Base-by-base conservation (phyloP, 2,797 vertebrate genomes). In the Somateria mollissima region DNA sequence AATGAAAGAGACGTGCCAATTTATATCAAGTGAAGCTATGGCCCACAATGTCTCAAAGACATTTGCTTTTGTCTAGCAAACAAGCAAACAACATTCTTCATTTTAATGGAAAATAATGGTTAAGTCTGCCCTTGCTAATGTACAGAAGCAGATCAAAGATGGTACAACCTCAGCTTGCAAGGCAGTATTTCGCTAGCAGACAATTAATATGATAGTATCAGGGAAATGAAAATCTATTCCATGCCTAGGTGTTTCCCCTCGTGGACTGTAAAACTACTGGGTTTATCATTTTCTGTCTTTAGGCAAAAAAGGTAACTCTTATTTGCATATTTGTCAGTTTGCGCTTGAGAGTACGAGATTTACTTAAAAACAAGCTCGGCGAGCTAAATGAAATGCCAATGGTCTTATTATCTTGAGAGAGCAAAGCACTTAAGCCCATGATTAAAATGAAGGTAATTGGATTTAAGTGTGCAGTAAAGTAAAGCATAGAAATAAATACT, bases 341-440 rank as follows among this genome's bases (percentile, higher is more conserved):
- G 74, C 47, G 71, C 77, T 94, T 49, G 71, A 84, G 91, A 96
- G 60, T 37, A 82, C 0, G 11, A 91, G 89, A 96, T 95, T 96
- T 94, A 91, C 95, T 95, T 96, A 84, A 94, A 96, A 97, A 97
- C 96, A 94, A 96, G 95, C 95, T 86, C 77, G 94, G 91, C 87
- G 80, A 94, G 95, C 80, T 91, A 82, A 91, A 94, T 96, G 95
- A 88, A 95, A 94, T 79, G 85, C 94, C 94, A 78, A 43, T 82
- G 87, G 87, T 70, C 83, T 84, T 90, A 49, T 93, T 93, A 91
- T 39, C 76, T 87, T 64, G 73, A 86, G 82, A 91, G 82, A 92
- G 95, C 53, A 92, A 90, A 92, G 76, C 92, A 90, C 94, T 94
- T 96, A 94, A 94, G 89, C 69, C 75, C 79, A 24, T 78, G 91